phyloP scores from a whole-genome alignment of 2,888 invertebrate species.

The Spilarctia lutea region DNA sequence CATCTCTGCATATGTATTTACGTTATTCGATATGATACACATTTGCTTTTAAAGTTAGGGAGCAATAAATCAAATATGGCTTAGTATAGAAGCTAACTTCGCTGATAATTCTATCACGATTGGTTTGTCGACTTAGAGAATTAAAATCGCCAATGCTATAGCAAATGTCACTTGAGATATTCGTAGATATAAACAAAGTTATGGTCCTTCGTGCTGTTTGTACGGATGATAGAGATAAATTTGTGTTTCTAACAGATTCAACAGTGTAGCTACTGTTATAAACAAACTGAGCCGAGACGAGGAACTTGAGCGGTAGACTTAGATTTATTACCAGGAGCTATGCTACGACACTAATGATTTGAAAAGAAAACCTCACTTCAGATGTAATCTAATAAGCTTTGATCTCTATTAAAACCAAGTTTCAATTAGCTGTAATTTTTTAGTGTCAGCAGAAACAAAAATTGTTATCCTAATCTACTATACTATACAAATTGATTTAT shows the following conservation, averaged over 20 bases:
- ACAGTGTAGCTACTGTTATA: constrained; percentile 29
- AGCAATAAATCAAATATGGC: constrained; percentile 37
- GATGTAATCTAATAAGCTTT: constrained; percentile 49
- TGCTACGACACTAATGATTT: constrained; percentile 37
- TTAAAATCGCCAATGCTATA: constrained; percentile 54
- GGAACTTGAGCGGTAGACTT: constrained; percentile 18
- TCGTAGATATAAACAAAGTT: constrained; percentile 41
- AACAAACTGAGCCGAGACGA: constrained; percentile 38
- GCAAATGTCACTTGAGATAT: constrained; percentile 57
- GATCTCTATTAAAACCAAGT: constrained; percentile 29
- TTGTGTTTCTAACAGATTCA: constrained; percentile 50
- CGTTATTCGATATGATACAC: constrained; percentile 26
- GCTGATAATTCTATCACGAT: constrained; percentile 57
- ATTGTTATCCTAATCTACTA: not conserved
- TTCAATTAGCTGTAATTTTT: constrained; percentile 48
- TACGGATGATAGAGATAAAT: constrained; percentile 58
- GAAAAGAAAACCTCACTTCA: constrained; percentile 29
- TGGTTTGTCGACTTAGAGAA: constrained; percentile 64
- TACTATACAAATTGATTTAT: not conserved
- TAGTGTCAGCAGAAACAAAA: constrained; percentile 31
- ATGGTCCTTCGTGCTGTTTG: constrained; percentile 43
- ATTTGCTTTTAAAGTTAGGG: constrained; percentile 27
- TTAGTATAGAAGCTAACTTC: constrained; percentile 26
- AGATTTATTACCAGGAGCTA: constrained; percentile 45
- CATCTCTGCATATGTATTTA: constrained; percentile 40